Percentiles rank a stretch among this genome's conserved stretches.
phyloP scores from a whole-genome alignment of 1,140 invertebrate genomes.

The Radopholus similis region DNA sequence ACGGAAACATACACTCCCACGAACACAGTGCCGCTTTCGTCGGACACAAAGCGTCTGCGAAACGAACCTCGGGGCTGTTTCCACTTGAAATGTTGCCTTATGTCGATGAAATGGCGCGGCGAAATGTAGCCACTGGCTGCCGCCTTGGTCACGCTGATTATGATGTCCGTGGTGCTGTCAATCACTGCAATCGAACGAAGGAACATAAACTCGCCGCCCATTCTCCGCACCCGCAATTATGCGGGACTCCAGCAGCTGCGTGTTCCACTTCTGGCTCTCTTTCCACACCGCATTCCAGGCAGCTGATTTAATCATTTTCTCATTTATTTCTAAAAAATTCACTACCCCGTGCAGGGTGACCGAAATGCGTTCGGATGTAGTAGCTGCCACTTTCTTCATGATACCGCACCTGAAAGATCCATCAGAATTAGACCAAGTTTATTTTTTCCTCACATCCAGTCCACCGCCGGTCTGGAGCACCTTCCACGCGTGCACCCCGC shows the following conservation, averaged over 20 bases:
- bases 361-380: conserved; percentile 6
- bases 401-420: conserved; percentile 8
- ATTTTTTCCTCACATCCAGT: not conserved
- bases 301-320: not conserved
- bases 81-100: conserved; percentile 1
- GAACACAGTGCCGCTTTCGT: conserved; percentile 15
- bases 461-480: conserved; percentile 1
- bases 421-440: not conserved
- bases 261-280: conserved; percentile 33
- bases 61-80: not conserved
- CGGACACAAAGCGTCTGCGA: conserved; percentile 6
- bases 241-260: conserved; percentile 19
- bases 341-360: not conserved
- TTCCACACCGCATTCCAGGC: conserved; percentile 28
- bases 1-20: conserved; percentile 33
- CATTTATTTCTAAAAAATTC: not conserved
- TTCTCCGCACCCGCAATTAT: conserved; percentile 2
- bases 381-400: conserved; percentile 24
- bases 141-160: conserved; percentile 10
- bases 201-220: not conserved
- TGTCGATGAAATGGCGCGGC: conserved; percentile 20
- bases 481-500: conserved; percentile 6
- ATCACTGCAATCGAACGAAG: conserved; percentile 7
- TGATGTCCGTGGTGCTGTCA: conserved; percentile 21
- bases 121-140: conserved; percentile 23